phyloP scores from a whole-genome alignment of 2,113 vertebrate genomes.

The Dipodomys spectabilis region DNA sequence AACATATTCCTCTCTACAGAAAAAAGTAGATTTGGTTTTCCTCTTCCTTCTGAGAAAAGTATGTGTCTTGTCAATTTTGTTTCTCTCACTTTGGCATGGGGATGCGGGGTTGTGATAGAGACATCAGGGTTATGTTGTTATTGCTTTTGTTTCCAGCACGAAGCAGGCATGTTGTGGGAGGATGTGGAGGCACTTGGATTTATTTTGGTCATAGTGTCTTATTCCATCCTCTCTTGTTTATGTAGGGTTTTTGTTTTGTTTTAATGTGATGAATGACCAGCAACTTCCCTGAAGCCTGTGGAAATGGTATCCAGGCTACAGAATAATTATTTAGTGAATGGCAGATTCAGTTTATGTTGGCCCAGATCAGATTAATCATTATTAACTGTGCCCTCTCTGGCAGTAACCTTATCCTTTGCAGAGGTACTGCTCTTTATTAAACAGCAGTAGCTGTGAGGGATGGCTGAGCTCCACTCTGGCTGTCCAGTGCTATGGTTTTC shows the following conservation, averaged over 20 bases:
- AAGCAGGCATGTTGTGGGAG: slow-evolving; percentile 45
- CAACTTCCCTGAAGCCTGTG: slow-evolving; percentile 70
- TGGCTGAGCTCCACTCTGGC: slow-evolving; percentile 55
- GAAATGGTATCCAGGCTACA: slow-evolving; percentile 85
- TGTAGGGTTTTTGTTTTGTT: slow-evolving; percentile 65
- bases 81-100: slow-evolving; percentile 23
- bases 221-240: slow-evolving; percentile 71
- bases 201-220: slow-evolving; percentile 68
- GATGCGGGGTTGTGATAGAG: neutral
- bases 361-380: slow-evolving; percentile 87
- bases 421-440: slow-evolving; percentile 84
- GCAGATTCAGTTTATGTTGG: slow-evolving; percentile 83
- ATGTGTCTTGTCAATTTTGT: neutral
- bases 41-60: neutral
- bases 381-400: slow-evolving; percentile 85
- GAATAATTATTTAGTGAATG: slow-evolving; percentile 88
- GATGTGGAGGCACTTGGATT: slow-evolving; percentile 56
- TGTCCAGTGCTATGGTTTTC: slow-evolving; percentile 58
- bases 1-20: neutral
- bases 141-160: slow-evolving; percentile 45
- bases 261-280: slow-evolving; percentile 81
- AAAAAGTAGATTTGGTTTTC: neutral
- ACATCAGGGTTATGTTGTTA: neutral
- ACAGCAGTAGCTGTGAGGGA: slow-evolving; percentile 82
- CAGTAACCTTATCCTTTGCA: slow-evolving; percentile 85